Percentiles rank a stretch among this genome's conserved stretches.
Conservation (phyloP, 1,140 invertebrate genomes). For the Drosophila parvula region DNA sequence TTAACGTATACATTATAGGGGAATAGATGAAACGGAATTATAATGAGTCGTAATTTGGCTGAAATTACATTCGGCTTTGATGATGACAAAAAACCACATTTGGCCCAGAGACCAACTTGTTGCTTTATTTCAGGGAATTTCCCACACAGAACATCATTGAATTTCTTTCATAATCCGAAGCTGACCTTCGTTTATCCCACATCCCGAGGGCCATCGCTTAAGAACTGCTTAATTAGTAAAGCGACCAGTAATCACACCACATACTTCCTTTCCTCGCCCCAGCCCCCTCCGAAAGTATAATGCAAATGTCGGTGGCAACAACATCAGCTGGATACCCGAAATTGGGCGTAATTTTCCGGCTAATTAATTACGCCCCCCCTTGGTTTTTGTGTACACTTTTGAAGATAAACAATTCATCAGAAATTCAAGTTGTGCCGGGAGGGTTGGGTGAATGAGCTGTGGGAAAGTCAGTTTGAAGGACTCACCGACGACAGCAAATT, state of each 20-base stretch:
- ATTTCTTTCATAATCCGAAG: constrained; percentile 23
- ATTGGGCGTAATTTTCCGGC: constrained; percentile 51
- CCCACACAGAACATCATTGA: constrained; percentile 40
- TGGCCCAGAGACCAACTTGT: constrained; percentile 1
- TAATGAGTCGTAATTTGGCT: constrained; percentile 7
- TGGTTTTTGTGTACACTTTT: constrained; percentile 67
- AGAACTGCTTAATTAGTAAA: constrained; percentile 70
- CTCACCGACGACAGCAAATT: constrained; percentile 60
- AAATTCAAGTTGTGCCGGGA: constrained; percentile 56
- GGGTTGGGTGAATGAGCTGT: background rate
- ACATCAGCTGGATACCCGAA: constrained; percentile 15
- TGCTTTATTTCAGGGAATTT: constrained; percentile 11
- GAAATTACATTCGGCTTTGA: constrained; percentile 2
- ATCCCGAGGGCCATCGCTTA: constrained; percentile 23
- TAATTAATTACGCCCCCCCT: constrained; percentile 76
- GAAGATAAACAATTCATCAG: constrained; percentile 81
- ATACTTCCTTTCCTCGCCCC: constrained; percentile 22
- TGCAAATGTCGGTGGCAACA: constrained; percentile 41
- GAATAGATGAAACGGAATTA: constrained; percentile 7
- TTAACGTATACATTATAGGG: background rate
- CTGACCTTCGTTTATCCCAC: constrained; percentile 29
- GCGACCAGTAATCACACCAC: constrained; percentile 65
- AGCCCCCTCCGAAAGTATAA: constrained; percentile 47
- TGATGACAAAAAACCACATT: constrained; percentile 3
- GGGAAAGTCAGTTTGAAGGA: constrained; percentile 19